These are phyloP conservation scores for Leucoma salicis DNA, from an alignment of 2,888 invertebrate species.

Conservation along the genomic window DNA sequence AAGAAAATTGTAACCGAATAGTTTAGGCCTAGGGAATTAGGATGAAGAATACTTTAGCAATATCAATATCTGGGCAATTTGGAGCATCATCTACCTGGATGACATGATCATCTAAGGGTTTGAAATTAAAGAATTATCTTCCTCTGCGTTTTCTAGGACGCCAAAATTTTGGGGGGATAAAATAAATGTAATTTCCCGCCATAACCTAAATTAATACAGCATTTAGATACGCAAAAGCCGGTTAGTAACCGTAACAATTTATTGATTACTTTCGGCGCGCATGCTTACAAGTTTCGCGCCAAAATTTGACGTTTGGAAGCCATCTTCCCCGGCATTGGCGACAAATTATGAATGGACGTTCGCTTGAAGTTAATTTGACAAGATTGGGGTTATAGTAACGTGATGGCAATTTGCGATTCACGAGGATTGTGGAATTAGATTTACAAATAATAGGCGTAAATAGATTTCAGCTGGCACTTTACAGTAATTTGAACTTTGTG, in stretches of 20 bases:
- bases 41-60: no score
- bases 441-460: not conserved
- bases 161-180: no score
- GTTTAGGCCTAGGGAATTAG: no score
- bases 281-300: slow-evolving; percentile 61
- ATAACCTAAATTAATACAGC: slow-evolving; percentile 15
- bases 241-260: slow-evolving; percentile 46
- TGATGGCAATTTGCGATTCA: slow-evolving; percentile 18
- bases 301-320: slow-evolving; percentile 55
- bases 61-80: no score
- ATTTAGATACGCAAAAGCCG: slow-evolving; percentile 35
- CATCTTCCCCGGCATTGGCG: slow-evolving; percentile 28
- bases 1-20: no score
- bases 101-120: no score
- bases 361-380: slow-evolving; percentile 36
- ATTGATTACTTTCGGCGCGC: slow-evolving; percentile 64
- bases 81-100: no score
- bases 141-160: no score
- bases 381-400: slow-evolving; percentile 27
- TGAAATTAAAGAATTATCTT: no score
- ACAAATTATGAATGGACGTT: slow-evolving; percentile 31
- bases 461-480: no score
- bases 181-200: no score
- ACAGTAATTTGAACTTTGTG: no score
- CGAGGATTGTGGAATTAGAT: slow-evolving; percentile 12